Evolutionary conservation across 1,140 invertebrate species (phyloP).

Genomic region (Lepidurus arcticus): DNA sequence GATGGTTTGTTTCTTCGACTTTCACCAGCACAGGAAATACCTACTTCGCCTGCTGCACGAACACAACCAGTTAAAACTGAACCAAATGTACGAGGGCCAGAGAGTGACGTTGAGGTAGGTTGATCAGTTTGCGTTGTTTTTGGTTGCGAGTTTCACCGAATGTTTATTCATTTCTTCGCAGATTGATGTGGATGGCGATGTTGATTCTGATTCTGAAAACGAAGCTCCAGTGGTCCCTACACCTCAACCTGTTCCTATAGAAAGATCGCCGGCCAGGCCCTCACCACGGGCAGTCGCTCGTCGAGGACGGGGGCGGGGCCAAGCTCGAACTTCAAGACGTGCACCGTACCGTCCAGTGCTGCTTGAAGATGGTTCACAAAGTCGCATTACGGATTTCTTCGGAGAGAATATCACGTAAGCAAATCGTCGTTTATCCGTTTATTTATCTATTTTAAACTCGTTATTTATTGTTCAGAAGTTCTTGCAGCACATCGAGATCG

Average conservation of each 20-base stretch:
- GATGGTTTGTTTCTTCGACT: neutral
- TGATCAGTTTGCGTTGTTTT: neutral
- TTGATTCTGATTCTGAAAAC: neutral
- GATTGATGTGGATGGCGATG: neutral
- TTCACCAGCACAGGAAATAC: neutral
- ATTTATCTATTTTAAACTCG: neutral
- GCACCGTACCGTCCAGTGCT: neutral
- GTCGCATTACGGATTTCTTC: neutral
- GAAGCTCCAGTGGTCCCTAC: neutral
- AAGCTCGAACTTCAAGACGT: neutral
- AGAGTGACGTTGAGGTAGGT: too few relatives aligned
- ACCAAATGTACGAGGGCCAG: too few relatives aligned
- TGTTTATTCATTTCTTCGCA: neutral
- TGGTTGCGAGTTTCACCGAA: neutral
- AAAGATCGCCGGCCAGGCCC: neutral
- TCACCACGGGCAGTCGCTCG: neutral
- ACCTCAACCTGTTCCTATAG: neutral
- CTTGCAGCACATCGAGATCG: neutral
- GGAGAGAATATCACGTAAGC: neutral
- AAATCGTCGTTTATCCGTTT: neutral
- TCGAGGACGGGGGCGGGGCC: neutral
- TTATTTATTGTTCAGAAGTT: neutral
- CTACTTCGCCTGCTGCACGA: neutral
- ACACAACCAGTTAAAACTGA: too few relatives aligned
- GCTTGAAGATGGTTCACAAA: neutral